These are phyloP conservation scores for Amphiura filiformis DNA, from an alignment of 35 echinoderm and acorn worm species.

Conservation along the genomic window DNA sequence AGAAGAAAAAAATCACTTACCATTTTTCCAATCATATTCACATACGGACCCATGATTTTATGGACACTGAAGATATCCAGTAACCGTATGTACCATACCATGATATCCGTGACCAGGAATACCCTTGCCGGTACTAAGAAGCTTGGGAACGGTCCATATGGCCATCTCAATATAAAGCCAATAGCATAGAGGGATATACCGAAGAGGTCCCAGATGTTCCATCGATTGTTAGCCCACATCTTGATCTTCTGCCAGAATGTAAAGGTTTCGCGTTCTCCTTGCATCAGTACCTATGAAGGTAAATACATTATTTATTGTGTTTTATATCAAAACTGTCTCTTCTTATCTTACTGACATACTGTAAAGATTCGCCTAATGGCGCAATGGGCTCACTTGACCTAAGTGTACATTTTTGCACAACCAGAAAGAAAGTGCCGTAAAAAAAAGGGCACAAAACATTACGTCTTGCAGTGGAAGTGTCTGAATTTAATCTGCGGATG, in stretches of 20 bases:
- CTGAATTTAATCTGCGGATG: no score
- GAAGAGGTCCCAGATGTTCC: conserved; percentile 77
- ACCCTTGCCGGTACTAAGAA: conserved; percentile 22
- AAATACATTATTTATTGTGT: no score
- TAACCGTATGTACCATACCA: conserved; percentile 85
- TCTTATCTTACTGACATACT: no score
- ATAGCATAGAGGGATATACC: conserved; percentile 52
- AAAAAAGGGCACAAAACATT: no score
- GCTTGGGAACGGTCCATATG: background rate
- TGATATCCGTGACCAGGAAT: conserved; percentile 62
- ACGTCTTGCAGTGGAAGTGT: no score
- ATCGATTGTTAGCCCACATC: conserved; percentile 72
- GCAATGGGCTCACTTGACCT: background rate
- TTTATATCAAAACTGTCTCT: no score
- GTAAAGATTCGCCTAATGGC: no score
- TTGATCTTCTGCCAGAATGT: conserved; percentile 58
- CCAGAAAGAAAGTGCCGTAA: no score
- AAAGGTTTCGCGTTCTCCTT: conserved; percentile 56
- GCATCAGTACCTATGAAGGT: conserved; percentile 47
- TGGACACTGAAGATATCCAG: conserved; percentile 87
- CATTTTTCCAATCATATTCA: conserved; percentile 93
- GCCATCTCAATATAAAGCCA: conserved; percentile 20
- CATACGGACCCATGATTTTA: conserved; percentile 75
- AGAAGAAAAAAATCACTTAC: no score
- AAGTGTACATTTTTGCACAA: background rate